Conservation (phyloP, 2,797 vertebrate species). For the Molossus molossus region DNA sequence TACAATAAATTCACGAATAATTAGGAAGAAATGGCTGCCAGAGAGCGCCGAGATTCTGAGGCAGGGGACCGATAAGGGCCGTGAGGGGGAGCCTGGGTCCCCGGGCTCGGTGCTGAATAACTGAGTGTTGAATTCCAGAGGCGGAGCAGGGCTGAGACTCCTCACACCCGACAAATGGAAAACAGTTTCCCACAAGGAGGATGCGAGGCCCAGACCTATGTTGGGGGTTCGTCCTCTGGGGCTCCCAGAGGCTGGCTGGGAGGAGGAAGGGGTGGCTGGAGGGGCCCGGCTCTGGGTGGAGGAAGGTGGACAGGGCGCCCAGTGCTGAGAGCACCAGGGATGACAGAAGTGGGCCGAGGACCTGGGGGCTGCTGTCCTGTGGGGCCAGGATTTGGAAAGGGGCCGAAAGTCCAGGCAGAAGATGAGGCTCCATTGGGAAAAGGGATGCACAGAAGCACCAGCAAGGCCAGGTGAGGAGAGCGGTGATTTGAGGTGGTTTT, state of each 20-base stretch:
- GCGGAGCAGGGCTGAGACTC: constrained; percentile 23
- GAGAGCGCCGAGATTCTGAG: background rate
- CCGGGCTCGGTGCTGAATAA: constrained; percentile 42
- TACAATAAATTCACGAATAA: constrained; percentile 55
- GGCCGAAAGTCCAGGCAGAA: background rate
- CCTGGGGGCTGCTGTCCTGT: fast-evolving
- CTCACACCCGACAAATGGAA: constrained; percentile 29
- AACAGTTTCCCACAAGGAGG: background rate
- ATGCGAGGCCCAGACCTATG: background rate
- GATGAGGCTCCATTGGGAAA: background rate
- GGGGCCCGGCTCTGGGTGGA: background rate
- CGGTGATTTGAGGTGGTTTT: fast-evolving
- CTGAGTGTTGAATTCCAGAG: constrained; percentile 40
- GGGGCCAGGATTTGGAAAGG: background rate
- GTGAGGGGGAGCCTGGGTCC: background rate
- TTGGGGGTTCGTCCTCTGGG: background rate
- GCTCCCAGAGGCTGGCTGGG: background rate
- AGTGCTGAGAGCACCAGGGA: fast-evolving
- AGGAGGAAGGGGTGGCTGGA: background rate
- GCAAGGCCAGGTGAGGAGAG: background rate
- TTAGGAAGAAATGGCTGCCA: constrained; percentile 56
- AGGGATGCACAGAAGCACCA: fast-evolving
- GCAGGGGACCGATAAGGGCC: constrained; percentile 32
- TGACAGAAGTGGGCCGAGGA: fast-evolving
- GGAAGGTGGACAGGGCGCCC: background rate